Percentiles rank a stretch among this genome's conserved stretches.
These are phyloP conservation scores for Aurelia coerulea DNA, from an alignment of 30 jellyfish, hydroid and myxozoan species.

Conservation along the genomic window DNA sequence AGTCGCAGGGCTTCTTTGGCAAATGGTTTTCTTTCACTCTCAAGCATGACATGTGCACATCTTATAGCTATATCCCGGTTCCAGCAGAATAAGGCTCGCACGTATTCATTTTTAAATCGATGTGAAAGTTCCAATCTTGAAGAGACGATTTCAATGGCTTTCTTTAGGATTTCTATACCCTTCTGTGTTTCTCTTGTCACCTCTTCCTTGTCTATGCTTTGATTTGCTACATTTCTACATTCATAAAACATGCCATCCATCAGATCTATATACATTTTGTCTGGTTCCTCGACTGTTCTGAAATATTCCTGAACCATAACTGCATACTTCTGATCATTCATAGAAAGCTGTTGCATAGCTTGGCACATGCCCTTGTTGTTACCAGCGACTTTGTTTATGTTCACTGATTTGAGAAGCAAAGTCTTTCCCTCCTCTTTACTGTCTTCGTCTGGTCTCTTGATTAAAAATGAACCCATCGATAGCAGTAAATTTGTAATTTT, in stretches of 20 bases:
- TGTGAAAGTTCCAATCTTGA: not conserved
- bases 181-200: not conserved
- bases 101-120: not conserved
- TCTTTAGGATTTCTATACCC: not conserved
- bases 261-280: not conserved
- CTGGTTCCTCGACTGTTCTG: not conserved
- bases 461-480: not conserved
- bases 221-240: not conserved
- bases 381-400: not conserved
- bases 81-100: conserved; percentile 7
- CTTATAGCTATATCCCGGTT: conserved; percentile 11
- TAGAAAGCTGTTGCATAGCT: not conserved
- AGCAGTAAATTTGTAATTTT: not conserved
- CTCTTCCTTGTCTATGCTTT: not conserved
- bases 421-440: not conserved
- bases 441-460: not conserved
- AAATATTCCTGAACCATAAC: not conserved
- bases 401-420: not conserved
- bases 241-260: not conserved
- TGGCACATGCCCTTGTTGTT: not conserved
- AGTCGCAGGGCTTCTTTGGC: conserved; percentile 7
- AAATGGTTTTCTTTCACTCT: conserved; percentile 22
- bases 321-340: not conserved
- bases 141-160: not conserved
- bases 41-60: conserved; percentile 9